A percentile compares a stretch with the other conserved stretches of the same genome.
These are phyloP conservation scores for Chymomyza amoena DNA, from an alignment of 2,888 invertebrate genomes.

Conservation along the genomic window DNA sequence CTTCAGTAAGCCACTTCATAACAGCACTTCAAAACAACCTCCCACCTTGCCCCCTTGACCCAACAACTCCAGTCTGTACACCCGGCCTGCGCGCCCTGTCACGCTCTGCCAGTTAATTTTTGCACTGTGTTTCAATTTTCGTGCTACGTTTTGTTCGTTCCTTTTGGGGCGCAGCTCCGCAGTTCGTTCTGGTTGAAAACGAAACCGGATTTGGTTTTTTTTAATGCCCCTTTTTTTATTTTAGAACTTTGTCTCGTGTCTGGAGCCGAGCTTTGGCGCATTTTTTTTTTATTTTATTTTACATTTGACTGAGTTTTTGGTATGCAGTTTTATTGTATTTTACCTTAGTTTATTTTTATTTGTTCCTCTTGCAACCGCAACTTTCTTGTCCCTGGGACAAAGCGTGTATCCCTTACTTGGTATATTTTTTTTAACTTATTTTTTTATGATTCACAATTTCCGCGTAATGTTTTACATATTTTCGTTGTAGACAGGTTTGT, in stretches of 20 bases:
- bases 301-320: conserved; percentile 68
- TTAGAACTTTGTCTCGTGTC: conserved; percentile 62
- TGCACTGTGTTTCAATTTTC: conserved; percentile 24
- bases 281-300: conserved; percentile 26
- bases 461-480: conserved; percentile 52
- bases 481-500: conserved; percentile 17
- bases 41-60: conserved; percentile 9
- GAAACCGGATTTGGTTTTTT: conserved; percentile 72
- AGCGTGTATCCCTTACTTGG: not conserved
- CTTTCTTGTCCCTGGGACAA: not conserved
- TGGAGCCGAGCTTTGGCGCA: conserved; percentile 17
- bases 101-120: conserved; percentile 34
- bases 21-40: conserved; percentile 43
- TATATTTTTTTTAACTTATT: conserved; percentile 22
- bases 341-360: conserved; percentile 39
- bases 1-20: conserved; percentile 48
- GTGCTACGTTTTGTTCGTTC: not conserved
- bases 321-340: conserved; percentile 59
- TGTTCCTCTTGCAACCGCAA: conserved; percentile 2
- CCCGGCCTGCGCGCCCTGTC: not conserved
- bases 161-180: conserved; percentile 10
- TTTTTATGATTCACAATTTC: conserved; percentile 53
- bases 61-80: not conserved
- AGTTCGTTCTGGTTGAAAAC: conserved; percentile 65
- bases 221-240: conserved; percentile 13